Conservation (phyloP, 2,888 invertebrate genomes). For the Pandemis corylana region DNA sequence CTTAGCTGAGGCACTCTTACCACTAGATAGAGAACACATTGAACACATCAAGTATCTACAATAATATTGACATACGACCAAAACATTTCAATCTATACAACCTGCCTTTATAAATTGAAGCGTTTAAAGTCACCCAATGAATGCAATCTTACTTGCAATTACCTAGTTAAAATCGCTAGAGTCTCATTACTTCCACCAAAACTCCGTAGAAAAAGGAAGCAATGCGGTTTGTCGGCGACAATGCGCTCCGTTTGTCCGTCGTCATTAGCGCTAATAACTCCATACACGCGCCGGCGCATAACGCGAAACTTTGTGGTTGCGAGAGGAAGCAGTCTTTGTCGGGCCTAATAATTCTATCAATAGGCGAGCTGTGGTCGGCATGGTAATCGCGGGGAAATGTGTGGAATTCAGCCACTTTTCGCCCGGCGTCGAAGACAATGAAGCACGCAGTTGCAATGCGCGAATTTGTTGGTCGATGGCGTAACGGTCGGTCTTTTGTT, state of each 20-base stretch:
- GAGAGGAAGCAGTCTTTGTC: slow-evolving; percentile 64
- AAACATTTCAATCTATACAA: not conserved
- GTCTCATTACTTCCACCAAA: slow-evolving; percentile 40
- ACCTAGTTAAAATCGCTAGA: slow-evolving; percentile 11
- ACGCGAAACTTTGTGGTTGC: slow-evolving; percentile 67
- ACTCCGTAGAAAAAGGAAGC: slow-evolving; percentile 59
- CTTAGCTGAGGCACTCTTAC: too few relatives aligned
- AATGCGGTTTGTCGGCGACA: slow-evolving; percentile 63
- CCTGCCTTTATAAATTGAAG: not conserved
- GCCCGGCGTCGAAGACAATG: slow-evolving; percentile 29
- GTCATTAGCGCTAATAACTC: slow-evolving; percentile 80
- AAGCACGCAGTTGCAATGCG: slow-evolving; percentile 19
- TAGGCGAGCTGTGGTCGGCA: slow-evolving; percentile 73
- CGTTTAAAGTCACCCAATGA: too few relatives aligned
- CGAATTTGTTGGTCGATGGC: slow-evolving; percentile 15
- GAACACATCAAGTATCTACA: too few relatives aligned
- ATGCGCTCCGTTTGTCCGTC: slow-evolving; percentile 59
- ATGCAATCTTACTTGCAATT: too few relatives aligned
- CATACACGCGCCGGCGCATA: slow-evolving; percentile 60
- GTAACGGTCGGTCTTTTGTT: slow-evolving; percentile 33
- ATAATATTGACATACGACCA: too few relatives aligned
- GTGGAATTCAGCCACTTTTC: slow-evolving; percentile 58
- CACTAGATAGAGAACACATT: too few relatives aligned
- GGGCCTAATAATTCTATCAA: slow-evolving; percentile 78
- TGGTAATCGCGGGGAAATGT: slow-evolving; percentile 71